Evolutionary conservation across 2,888 invertebrate genomes (phyloP).

Genomic region (Dryococelus australis): DNA sequence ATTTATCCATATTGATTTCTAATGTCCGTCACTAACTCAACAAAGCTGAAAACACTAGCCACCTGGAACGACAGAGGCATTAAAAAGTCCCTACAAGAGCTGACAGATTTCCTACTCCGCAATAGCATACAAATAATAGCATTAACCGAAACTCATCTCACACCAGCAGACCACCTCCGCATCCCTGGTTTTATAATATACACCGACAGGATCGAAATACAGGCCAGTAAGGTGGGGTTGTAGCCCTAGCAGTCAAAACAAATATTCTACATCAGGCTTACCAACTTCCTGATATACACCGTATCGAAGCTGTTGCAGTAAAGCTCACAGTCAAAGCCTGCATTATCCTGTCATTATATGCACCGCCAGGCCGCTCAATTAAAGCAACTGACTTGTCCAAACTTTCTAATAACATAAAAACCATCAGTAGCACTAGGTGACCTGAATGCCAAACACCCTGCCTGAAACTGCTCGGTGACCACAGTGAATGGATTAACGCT

Average conservation of each 20-base stretch:
- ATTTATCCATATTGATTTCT: neutral
- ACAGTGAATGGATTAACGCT: neutral
- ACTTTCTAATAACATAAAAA: neutral
- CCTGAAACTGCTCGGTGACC: neutral
- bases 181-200: neutral
- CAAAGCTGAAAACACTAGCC: neutral
- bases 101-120: neutral
- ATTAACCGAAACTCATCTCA: neutral
- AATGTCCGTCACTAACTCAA: neutral
- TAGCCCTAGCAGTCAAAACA: neutral
- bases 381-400: neutral
- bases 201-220: neutral
- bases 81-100: neutral
- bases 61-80: neutral
- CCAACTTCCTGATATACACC: neutral
- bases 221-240: neutral
- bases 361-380: neutral
- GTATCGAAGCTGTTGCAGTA: neutral
- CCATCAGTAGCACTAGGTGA: neutral
- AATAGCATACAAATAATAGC: neutral
- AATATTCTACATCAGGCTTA: neutral
- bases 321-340: neutral
- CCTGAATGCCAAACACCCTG: conserved; percentile 26
- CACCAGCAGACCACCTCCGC: neutral
- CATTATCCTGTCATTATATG: neutral